A percentile compares a stretch with the other conserved stretches of the same genome.
phyloP scores from a whole-genome alignment of 2,113 vertebrate species.

The Aphyosemion australe region DNA sequence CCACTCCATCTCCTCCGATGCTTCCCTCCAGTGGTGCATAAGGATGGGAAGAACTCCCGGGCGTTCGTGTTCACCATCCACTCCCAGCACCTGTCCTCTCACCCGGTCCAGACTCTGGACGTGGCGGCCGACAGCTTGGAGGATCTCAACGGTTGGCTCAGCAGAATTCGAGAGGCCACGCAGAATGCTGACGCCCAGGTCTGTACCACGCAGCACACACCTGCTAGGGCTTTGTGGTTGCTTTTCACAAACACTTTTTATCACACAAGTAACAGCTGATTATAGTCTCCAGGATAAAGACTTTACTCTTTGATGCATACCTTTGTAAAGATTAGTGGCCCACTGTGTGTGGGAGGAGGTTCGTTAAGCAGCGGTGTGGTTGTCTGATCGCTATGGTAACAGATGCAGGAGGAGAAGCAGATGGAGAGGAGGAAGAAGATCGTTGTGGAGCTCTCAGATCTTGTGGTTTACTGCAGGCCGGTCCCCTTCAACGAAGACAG shows the following conservation, averaged over 20 bases:
- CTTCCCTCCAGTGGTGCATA: slow-evolving; percentile 69
- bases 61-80: slow-evolving; percentile 77
- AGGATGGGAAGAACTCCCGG: slow-evolving; percentile 75
- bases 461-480: slow-evolving; percentile 81
- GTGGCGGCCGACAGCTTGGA: slow-evolving; percentile 74
- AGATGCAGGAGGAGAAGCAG: slow-evolving; percentile 84
- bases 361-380: no score
- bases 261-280: no score
- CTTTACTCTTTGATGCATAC: no score
- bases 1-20: not conserved
- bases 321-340: no score
- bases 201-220: slow-evolving; percentile 14
- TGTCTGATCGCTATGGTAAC: slow-evolving; percentile 40
- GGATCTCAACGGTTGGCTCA: slow-evolving; percentile 73
- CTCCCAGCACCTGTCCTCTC: slow-evolving; percentile 76
- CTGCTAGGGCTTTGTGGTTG: not conserved
- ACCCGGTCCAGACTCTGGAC: slow-evolving; percentile 76
- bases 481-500: slow-evolving; percentile 83
- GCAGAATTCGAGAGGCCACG: slow-evolving; percentile 75
- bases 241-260: no score
- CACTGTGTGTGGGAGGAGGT: no score
- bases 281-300: no score
- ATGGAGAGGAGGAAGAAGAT: slow-evolving; percentile 85
- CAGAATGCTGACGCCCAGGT: slow-evolving; percentile 81
- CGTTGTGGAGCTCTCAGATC: slow-evolving; percentile 80